phyloP scores from a whole-genome alignment of 2,888 invertebrate genomes.

The Temnothorax ravouxi region DNA sequence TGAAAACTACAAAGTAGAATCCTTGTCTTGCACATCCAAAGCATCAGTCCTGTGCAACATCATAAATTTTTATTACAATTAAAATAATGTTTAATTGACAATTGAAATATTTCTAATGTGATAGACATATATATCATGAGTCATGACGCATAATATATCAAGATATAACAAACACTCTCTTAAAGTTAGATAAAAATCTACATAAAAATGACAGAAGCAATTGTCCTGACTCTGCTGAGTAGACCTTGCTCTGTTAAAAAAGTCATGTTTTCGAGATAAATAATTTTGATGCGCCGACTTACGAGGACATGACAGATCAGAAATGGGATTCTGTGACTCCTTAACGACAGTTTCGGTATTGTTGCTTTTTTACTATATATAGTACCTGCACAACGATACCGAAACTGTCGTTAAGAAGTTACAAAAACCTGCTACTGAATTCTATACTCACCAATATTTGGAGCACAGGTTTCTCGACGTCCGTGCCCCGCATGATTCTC shows the following conservation, averaged over 20 bases:
- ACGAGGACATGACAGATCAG: neutral
- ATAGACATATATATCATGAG: no score
- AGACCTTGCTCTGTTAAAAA: neutral
- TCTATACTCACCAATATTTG: constrained; percentile 90
- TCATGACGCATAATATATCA: neutral
- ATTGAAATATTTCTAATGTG: neutral
- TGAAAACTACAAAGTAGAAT: neutral
- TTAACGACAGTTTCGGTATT: no score
- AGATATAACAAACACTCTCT: no score
- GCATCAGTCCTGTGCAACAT: neutral
- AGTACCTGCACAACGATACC: no score
- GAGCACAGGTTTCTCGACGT: constrained; percentile 91
- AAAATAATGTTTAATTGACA: neutral
- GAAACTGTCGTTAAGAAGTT: no score
- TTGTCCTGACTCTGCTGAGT: no score
- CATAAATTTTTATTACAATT: neutral
- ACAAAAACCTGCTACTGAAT: neutral
- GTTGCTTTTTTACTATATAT: no score
- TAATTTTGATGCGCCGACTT: neutral
- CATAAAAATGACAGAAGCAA: no score
- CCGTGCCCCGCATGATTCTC: constrained; percentile 92
- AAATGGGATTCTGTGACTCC: no score
- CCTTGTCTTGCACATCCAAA: neutral
- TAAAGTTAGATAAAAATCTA: no score
- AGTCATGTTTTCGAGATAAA: neutral